A percentile compares a stretch with the other conserved stretches of the same genome.
These are phyloP conservation scores for Micrasema longulum DNA, from an alignment of 1,140 invertebrate genomes.

Conservation along the genomic window DNA sequence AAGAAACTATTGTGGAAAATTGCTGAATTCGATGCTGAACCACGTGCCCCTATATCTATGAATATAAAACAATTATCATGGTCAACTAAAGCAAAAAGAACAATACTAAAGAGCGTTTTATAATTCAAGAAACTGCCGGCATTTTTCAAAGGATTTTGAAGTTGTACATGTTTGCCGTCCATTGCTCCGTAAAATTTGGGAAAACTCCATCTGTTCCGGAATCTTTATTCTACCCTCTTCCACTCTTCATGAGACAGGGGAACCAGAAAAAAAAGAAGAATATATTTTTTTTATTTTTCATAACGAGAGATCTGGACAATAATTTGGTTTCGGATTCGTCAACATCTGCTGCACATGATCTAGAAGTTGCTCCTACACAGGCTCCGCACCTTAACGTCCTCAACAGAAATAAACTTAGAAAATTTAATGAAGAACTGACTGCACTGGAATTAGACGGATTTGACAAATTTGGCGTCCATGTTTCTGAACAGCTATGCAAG, in stretches of 20 bases:
- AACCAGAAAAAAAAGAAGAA: no score
- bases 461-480: neutral
- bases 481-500: neutral
- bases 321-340: neutral
- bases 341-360: neutral
- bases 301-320: neutral
- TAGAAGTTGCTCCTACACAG: neutral
- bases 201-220: neutral
- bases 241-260: neutral
- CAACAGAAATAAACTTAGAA: neutral
- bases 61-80: neutral
- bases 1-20: neutral
- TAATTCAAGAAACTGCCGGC: neutral
- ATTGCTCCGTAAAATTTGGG: neutral
- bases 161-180: neutral
- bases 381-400: neutral
- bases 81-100: neutral
- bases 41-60: neutral
- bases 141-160: neutral
- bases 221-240: neutral
- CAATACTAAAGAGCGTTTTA: neutral
- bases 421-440: neutral
- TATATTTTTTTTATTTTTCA: conserved; percentile 7
- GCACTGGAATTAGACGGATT: neutral
- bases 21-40: neutral